A percentile compares a stretch with the other conserved stretches of the same genome.
Evolutionary conservation across 1,140 invertebrate genomes (phyloP).

Genomic region (Heterodera schachtii): DNA sequence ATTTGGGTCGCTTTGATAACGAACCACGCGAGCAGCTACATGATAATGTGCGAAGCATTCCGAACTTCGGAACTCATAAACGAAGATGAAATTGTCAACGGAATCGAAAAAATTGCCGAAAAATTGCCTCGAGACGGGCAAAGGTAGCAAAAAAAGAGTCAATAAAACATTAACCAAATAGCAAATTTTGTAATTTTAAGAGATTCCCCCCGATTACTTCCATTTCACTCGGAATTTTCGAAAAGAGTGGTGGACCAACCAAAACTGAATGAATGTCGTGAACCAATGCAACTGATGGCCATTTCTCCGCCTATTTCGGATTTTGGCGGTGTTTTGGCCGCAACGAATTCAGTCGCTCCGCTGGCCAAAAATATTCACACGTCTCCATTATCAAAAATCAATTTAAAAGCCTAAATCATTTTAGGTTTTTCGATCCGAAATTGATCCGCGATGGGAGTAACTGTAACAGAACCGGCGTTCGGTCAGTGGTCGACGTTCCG

Average conservation of each 20-base stretch:
- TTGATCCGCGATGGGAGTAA: slow-evolving; percentile 42
- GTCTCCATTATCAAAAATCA: not conserved
- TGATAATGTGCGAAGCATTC: slow-evolving; percentile 66
- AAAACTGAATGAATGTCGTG: too few relatives aligned
- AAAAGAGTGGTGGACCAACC: not conserved
- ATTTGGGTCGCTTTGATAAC: slow-evolving; percentile 61
- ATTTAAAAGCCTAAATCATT: not conserved
- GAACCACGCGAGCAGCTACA: slow-evolving; percentile 63
- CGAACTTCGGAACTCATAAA: slow-evolving; percentile 60
- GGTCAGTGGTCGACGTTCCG: slow-evolving; percentile 54
- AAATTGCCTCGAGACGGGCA: slow-evolving; percentile 19
- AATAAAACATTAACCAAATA: too few relatives aligned
- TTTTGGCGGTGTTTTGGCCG: too few relatives aligned
- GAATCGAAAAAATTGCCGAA: slow-evolving; percentile 31
- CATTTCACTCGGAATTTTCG: not conserved
- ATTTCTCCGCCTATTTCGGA: too few relatives aligned
- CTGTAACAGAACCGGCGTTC: slow-evolving; percentile 47
- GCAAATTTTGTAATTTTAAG: not conserved
- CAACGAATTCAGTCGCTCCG: not conserved
- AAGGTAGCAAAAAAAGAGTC: not conserved
- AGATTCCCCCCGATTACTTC: not conserved
- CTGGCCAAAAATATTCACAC: slow-evolving; percentile 14
- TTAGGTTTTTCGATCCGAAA: slow-evolving; percentile 49
- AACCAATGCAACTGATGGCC: too few relatives aligned
- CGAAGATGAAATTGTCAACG: slow-evolving; percentile 40